Evolutionary conservation across 2,113 vertebrate genomes (phyloP).

Genomic region (Ondatra zibethicus): DNA sequence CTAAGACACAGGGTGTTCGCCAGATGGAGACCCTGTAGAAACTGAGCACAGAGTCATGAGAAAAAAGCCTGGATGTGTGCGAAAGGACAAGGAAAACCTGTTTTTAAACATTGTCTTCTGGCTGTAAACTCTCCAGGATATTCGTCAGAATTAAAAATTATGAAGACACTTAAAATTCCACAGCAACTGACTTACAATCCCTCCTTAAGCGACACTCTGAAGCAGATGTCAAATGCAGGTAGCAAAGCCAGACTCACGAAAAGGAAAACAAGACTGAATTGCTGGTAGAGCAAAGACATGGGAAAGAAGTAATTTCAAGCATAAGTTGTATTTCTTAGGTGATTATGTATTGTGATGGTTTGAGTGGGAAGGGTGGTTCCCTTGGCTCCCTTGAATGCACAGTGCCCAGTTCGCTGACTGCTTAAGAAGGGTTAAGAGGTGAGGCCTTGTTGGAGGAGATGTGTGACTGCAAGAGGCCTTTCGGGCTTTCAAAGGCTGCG

Average conservation of each 20-base stretch:
- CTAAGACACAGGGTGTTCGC: not conserved
- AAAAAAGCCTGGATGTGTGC: not conserved
- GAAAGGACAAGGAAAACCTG: not conserved
- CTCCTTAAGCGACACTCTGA: conserved; percentile 3
- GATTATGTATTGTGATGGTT: not conserved
- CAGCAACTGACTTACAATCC: not conserved
- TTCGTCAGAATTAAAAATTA: conserved; percentile 26
- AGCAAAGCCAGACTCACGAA: not conserved
- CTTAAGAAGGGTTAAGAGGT: not conserved
- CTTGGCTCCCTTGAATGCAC: not conserved
- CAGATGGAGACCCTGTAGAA: not conserved
- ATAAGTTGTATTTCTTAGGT: conserved; percentile 19
- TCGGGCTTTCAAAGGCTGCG: not conserved
- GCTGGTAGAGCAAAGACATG: not conserved
- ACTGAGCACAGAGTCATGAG: not conserved
- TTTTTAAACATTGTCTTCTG: not conserved
- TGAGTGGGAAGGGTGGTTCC: no score
- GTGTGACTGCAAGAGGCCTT: no score
- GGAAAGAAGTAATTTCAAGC: conserved; percentile 20
- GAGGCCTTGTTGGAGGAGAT: not conserved
- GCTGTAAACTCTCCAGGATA: not conserved
- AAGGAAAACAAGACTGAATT: not conserved
- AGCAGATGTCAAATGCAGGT: not conserved
- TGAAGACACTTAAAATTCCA: not conserved
- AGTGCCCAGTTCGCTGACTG: not conserved